Evolutionary conservation across 2,113 vertebrate genomes (phyloP).

Genomic region (Lophius piscatorius): DNA sequence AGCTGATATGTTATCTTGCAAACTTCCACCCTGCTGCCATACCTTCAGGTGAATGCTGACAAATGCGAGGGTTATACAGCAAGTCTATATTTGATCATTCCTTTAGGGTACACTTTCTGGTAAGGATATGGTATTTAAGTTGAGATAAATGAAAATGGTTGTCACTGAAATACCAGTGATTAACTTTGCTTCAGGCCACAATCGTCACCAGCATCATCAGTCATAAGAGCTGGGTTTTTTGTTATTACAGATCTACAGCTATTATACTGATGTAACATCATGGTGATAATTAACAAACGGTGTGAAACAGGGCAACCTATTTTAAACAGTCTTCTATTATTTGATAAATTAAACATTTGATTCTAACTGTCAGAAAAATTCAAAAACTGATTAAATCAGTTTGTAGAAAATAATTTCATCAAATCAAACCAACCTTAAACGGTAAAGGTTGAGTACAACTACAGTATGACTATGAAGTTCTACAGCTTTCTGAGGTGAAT

Average conservation of each 20-base stretch:
- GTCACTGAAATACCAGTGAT: slow-evolving; percentile 13
- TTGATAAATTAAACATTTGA: slow-evolving; percentile 79
- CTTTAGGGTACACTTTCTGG: neutral
- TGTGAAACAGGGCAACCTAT: neutral
- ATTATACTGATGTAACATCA: neutral
- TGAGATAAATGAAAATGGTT: slow-evolving; percentile 12
- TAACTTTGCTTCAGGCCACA: slow-evolving; percentile 5
- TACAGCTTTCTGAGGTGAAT: slow-evolving; percentile 14
- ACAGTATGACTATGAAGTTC: slow-evolving; percentile 11
- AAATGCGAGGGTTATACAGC: neutral
- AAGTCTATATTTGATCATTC: slow-evolving; percentile 7
- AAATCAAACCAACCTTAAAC: slow-evolving; percentile 56
- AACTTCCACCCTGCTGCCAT: slow-evolving; percentile 14
- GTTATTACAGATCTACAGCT: neutral
- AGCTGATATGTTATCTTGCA: neutral
- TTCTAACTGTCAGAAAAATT: slow-evolving; percentile 78
- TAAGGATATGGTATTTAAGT: neutral
- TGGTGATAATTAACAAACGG: neutral
- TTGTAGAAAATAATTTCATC: slow-evolving; percentile 67
- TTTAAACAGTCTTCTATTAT: slow-evolving; percentile 51
- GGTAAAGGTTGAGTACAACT: slow-evolving; percentile 44
- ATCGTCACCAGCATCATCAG: slow-evolving; percentile 2
- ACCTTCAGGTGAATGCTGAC: slow-evolving; percentile 28
- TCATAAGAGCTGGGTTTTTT: neutral
- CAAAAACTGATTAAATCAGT: slow-evolving; percentile 68